Evolutionary conservation across 2,888 invertebrate genomes (phyloP).

Genomic region (Tillus elongatus): DNA sequence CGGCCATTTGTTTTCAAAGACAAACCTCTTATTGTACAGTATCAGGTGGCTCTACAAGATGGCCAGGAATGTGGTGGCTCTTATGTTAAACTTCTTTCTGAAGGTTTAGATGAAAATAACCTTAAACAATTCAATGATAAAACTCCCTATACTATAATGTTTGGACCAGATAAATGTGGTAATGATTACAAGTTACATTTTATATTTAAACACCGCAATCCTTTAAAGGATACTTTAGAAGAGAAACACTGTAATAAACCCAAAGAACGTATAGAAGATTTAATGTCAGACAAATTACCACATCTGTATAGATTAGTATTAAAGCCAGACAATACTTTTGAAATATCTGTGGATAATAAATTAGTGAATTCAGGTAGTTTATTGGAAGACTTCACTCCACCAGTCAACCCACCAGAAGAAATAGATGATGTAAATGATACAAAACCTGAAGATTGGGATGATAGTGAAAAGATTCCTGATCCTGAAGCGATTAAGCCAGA

Average conservation of each 20-base stretch:
- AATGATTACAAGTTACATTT: slow-evolving; percentile 86
- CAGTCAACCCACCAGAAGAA: slow-evolving; percentile 91
- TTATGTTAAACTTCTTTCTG: slow-evolving; percentile 85
- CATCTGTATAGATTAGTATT: slow-evolving; percentile 77
- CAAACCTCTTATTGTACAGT: slow-evolving; percentile 84
- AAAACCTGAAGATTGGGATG: slow-evolving; percentile 93
- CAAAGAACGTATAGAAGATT: slow-evolving; percentile 71
- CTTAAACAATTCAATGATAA: slow-evolving; percentile 85
- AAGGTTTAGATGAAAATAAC: slow-evolving; percentile 58
- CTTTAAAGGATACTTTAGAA: slow-evolving; percentile 74
- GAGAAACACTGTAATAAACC: slow-evolving; percentile 97
- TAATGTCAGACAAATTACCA: slow-evolving; percentile 86
- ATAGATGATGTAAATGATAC: slow-evolving; percentile 83
- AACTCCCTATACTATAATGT: slow-evolving; percentile 98
- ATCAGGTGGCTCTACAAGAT: slow-evolving; percentile 70
- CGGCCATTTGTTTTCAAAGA: slow-evolving; percentile 75
- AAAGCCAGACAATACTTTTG: slow-evolving; percentile 70
- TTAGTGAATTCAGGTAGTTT: slow-evolving; percentile 79
- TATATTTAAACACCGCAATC: slow-evolving; percentile 94
- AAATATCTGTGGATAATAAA: slow-evolving; percentile 74
- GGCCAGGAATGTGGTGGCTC: slow-evolving; percentile 99
- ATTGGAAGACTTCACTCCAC: slow-evolving; percentile 74
- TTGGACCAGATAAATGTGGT: slow-evolving; percentile 99
- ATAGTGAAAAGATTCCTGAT: slow-evolving; percentile 48
- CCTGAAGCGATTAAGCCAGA: slow-evolving; percentile 72